Evolutionary conservation across 2,797 vertebrate genomes (phyloP), one percentile per base, ranked within the genome.

Genomic region (Lutra lutra): DNA sequence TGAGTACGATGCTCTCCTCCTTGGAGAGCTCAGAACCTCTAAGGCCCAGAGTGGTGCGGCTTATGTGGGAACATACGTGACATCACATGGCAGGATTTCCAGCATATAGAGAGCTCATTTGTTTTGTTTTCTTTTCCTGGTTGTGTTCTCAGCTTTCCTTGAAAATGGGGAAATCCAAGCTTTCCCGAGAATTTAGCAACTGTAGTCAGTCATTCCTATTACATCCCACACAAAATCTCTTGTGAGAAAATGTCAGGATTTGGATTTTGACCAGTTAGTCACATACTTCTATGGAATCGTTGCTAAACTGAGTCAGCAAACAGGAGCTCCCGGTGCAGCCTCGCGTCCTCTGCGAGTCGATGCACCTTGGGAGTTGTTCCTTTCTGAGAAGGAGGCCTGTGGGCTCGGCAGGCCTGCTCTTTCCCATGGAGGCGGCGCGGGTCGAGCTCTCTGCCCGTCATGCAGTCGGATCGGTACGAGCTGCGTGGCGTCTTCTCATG

Each of bases 111-210:
- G 14, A 38, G 35, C 90, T 95, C 58, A 73, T 70, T 17, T 60
- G 46, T 91, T 92, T 54, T 92, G 9, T 78, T 96, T 84, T 68
- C 8, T 14, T 88, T 92, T 96, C 21, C 35, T 88, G 7, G 95
- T 91, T 86, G 35, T 87, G 46, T 70, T 94, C 62, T 83, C 20
- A 80, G 48, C 9, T 75, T 92, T 60, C 85, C 38, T 20, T 25
- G 38, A 62, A 89, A 83, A 94, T 91, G 79, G 46, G 78, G 92
- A 91, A 95, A 86, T 32, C 20, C 86, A 43, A 91, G 68, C 77
- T 91, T 91, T 86, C 83, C 73, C 23, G 95, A 89, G 78, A 94
- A 78, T 48, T 38, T 66, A 75, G 56, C 73, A 93, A 84, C 91
- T 86, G 9, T 54, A 80, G 60, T 80, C 40, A 32, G 3, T 92